Evolutionary conservation across 2,888 invertebrate genomes (phyloP), one percentile per base, ranked within the genome.

Genomic region (Nomada ferruginata): DNA sequence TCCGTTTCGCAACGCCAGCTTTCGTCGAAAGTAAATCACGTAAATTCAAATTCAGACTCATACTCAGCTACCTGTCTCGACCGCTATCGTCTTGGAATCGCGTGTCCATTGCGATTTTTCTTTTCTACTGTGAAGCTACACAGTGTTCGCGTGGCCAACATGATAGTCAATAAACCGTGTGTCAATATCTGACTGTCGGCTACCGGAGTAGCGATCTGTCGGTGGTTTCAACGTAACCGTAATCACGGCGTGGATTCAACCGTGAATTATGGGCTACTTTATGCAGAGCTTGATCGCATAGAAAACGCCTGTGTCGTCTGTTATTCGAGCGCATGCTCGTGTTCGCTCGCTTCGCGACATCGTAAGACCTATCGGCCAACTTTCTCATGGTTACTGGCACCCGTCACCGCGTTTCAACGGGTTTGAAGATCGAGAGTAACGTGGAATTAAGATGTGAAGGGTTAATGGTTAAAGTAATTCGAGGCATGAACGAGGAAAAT

Each of bases 241-340:
- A 87, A 89, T 87, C 85, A 85, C 77, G 36, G 80, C 79, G 86
- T 85, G 89, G 89, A 91, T 85, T 90, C 89, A 87, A 90, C 87
- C 87, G 90, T 91, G 88, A 91, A 91, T 90, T 90, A 90, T 88
- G 90, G 80, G 86, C 90, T 89, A 89, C 90, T 89, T 79, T 90
- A 84, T 76, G 77, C 82, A 60, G 66, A 36, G 36, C 11, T 18
- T 81, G 36, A 83, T 76, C 70, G 79, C 79, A 87, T 80, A 82
- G 36, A 85, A 82, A 76, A 79, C 85, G 82, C 77, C 83, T 77
- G 66, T 82, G 82, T 87, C 86, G 85, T 77, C 78, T 71, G 42
- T 52, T 15, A 52, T 53, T 26, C 65, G 68, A 53, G 59, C 68
- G 23, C 44, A 55, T 69, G 79, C 72, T 57, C 53, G 36, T 7